These are phyloP conservation scores for Cosmia trapezina DNA, from an alignment of 2,888 invertebrate genomes.

Conservation along the genomic window DNA sequence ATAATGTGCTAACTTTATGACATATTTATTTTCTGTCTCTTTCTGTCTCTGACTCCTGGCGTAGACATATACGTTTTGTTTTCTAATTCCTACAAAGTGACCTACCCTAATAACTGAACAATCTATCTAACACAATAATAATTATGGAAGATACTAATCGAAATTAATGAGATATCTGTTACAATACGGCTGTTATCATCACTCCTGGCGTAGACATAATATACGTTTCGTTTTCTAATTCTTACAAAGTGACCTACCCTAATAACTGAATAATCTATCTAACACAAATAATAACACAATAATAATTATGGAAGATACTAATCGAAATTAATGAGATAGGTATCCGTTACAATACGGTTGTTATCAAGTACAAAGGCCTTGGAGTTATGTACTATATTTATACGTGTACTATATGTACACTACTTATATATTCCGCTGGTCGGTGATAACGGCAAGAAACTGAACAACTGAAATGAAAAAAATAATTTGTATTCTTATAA, in stretches of 20 bases:
- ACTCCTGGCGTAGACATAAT: background rate
- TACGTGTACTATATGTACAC: background rate
- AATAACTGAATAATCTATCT: conserved; percentile 19
- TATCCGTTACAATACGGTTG: conserved; percentile 4
- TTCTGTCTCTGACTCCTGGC: background rate
- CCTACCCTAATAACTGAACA: conserved; percentile 36
- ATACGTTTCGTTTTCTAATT: background rate
- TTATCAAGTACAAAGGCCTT: conserved; percentile 38
- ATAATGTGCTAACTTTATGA: too few relatives aligned
- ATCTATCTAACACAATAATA: conserved; percentile 1
- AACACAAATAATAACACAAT: too few relatives aligned
- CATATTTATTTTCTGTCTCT: too few relatives aligned
- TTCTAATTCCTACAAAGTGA: conserved; percentile 12
- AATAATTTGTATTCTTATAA: background rate
- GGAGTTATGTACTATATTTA: background rate
- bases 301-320: conserved; percentile 8
- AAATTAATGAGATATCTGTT: conserved; percentile 8
- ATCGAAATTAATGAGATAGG: conserved; percentile 10
- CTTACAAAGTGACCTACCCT: conserved; percentile 34
- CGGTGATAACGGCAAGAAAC: conserved; percentile 9
- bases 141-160: conserved; percentile 6
- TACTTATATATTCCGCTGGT: background rate
- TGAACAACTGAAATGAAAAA: background rate
- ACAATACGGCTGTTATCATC: conserved; percentile 35
- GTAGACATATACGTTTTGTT: background rate